Evolutionary conservation across 2,888 invertebrate genomes (phyloP), one percentile per base, ranked within the genome.

Genomic region (Silvanus unidentatus): DNA sequence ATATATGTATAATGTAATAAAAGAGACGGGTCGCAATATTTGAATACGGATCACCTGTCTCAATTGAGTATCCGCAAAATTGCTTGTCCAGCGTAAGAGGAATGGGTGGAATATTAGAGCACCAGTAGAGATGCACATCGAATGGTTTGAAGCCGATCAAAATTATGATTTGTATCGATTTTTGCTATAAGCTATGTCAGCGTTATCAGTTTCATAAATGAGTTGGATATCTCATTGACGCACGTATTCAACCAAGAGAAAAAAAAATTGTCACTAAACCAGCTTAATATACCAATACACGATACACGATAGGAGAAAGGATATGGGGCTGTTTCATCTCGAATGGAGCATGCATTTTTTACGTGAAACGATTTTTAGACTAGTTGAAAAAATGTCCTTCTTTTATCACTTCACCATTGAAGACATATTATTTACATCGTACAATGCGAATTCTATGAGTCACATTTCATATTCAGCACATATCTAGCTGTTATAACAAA

Each of bases 121-220:
- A 34, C 38, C 14, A 41, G 37, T 42, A 38, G 32, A 47, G 34
- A 44, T 40, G 44, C 40, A 11, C 14, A 39, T 27, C 22, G 8
- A 14, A 16, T 41, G 35, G 32, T 30, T 34, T 38, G 38, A 43
- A 42, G 47, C 47, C 50, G 13, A 45, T 45, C 47, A 44, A 48
- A 45, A 37, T 45, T 32, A 45, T 52, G 49, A 52, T 52, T 52
- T 52, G 52, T 52, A 52, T 52, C 52, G 52, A 52, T 52, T 44
- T 16, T 34, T 45, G 49, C 49, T 46, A 47, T 32, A 39, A 48
- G 50, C 48, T 39, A 52, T 47, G 51, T 51, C 49, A 47, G 41
- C 49, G 51, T 47, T 49, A 52, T 52, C 51, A 47, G 49, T 52
- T 52, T 50, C 45, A 52, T 52, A 52, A 52, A 52, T 52, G 51